Evolutionary conservation across 1,140 invertebrate genomes (phyloP).

Genomic region (Manduca sexta): DNA sequence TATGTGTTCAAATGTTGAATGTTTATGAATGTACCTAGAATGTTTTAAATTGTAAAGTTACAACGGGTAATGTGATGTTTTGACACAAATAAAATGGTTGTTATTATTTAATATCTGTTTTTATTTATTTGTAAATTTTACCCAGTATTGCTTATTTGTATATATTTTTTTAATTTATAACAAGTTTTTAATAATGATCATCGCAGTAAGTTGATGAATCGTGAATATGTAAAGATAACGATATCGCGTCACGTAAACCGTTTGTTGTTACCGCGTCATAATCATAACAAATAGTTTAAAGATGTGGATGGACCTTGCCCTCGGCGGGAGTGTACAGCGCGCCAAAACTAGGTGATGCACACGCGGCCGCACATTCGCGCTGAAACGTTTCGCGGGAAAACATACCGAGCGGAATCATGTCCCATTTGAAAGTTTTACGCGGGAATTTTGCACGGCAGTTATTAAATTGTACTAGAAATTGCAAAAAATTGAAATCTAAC

Average conservation of each 20-base stretch:
- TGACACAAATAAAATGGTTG: constrained; percentile 46
- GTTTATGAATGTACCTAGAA: constrained; percentile 11
- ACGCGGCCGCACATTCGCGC: constrained; percentile 37
- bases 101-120: constrained; percentile 34
- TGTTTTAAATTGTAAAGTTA: constrained; percentile 15
- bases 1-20: constrained; percentile 5
- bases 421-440: constrained; percentile 62
- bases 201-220: too few relatives aligned
- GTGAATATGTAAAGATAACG: constrained; percentile 7
- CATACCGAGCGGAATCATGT: constrained; percentile 48
- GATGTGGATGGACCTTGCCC: constrained; percentile 53
- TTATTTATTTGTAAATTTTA: constrained; percentile 4
- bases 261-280: constrained; percentile 15
- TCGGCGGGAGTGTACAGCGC: constrained; percentile 30
- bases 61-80: constrained; percentile 41
- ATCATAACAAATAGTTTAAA: constrained; percentile 25
- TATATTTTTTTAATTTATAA: too few relatives aligned
- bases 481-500: constrained; percentile 27
- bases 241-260: constrained; percentile 9
- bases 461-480: constrained; percentile 37
- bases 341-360: constrained; percentile 37
- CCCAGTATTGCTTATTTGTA: too few relatives aligned
- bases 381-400: constrained; percentile 39
- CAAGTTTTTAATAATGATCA: too few relatives aligned
- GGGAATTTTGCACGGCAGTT: constrained; percentile 53